Conservation (phyloP, 2,113 vertebrate genomes). For the Rynchops niger region DNA sequence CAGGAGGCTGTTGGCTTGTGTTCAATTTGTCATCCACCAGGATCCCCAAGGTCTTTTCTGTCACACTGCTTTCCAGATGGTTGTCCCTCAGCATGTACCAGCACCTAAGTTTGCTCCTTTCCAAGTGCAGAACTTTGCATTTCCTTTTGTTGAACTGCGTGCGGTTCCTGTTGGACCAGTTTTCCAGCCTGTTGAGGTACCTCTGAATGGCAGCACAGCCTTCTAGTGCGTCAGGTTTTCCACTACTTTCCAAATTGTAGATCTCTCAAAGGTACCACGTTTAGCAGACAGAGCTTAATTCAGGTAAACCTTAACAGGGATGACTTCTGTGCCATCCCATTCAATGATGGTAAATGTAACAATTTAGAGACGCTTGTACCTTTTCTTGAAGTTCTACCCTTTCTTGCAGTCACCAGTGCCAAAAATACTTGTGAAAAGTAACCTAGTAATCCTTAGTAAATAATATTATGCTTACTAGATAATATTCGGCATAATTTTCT, state of each 20-base stretch:
- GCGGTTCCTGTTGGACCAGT: not conserved
- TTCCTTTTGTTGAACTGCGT: not conserved
- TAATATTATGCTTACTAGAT: not conserved
- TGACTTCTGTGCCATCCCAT: not conserved
- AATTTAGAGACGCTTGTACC: not conserved
- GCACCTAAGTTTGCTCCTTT: not conserved
- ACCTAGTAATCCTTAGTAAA: not conserved
- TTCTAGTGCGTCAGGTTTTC: not conserved
- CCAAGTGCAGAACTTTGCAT: not conserved
- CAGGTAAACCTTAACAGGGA: not conserved
- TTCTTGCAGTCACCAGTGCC: not conserved
- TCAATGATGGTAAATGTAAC: not conserved
- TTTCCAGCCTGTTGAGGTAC: not conserved
- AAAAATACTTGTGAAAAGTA: not conserved
- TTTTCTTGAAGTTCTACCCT: not conserved
- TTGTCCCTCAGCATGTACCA: not conserved
- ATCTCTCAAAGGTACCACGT: not conserved
- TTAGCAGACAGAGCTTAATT: not conserved
- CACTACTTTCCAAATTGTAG: not conserved
- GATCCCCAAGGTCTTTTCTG: not conserved
- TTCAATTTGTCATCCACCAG: not conserved
- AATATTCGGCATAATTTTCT: not conserved
- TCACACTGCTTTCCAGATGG: not conserved
- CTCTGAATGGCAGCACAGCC: not conserved
- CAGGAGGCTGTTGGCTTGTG: not conserved